Evolutionary conservation across 2,888 invertebrate species (phyloP).

Genomic region (Pocota personata): DNA sequence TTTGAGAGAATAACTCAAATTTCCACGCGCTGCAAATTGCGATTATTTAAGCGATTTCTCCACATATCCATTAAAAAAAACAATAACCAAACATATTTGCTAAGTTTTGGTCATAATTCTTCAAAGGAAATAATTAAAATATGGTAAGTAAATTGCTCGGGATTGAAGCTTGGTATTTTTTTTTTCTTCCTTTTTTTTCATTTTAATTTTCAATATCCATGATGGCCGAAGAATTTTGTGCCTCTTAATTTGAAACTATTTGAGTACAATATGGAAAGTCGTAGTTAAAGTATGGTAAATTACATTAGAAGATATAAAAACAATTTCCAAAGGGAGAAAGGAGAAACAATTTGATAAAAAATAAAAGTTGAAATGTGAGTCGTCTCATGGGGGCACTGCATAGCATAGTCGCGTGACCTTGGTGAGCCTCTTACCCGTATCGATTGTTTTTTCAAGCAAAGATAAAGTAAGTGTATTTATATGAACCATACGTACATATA

Average conservation of each 20-base stretch:
- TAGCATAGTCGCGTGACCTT: slow-evolving; percentile 44
- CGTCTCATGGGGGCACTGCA: neutral
- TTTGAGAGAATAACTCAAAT: slow-evolving; percentile 22
- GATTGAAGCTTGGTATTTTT: neutral
- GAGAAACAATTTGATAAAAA: neutral
- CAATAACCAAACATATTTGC: slow-evolving; percentile 2
- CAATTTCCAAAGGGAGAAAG: too few relatives aligned
- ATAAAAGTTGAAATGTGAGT: neutral
- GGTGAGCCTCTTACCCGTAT: slow-evolving; percentile 21
- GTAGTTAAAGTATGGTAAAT: too few relatives aligned
- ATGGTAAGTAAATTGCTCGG: slow-evolving; percentile 63
- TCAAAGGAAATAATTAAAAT: slow-evolving; percentile 9
- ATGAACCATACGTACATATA: neutral
- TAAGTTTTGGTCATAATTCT: neutral
- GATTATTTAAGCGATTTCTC: slow-evolving; percentile 2
- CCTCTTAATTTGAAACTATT: neutral
- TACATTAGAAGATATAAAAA: too few relatives aligned
- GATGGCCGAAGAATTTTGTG: slow-evolving; percentile 26
- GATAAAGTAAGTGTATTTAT: neutral
- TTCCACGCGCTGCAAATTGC: slow-evolving; percentile 44
- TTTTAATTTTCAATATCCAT: neutral
- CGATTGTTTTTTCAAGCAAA: slow-evolving; percentile 43
- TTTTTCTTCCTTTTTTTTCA: neutral
- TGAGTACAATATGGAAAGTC: neutral
- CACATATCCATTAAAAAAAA: slow-evolving; percentile 23